phyloP scores from a whole-genome alignment of 2,113 vertebrate species.

The Dicrurus megarhynchus region DNA sequence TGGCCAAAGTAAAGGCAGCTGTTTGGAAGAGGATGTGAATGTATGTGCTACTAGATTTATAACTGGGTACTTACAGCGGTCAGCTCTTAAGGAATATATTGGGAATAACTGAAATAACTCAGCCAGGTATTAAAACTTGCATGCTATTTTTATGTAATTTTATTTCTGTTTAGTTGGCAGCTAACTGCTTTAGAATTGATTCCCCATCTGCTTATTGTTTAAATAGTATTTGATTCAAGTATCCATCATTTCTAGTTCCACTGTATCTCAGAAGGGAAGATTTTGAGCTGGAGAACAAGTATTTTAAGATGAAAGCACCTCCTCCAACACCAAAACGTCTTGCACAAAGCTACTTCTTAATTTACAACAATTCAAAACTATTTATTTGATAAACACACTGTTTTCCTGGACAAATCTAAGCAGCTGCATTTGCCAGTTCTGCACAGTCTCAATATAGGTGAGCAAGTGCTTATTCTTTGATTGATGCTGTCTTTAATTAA shows the following conservation, averaged over 20 bases:
- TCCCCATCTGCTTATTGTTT: not conserved
- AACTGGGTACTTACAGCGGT: not conserved
- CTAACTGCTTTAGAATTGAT: not conserved
- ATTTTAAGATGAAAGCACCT: not conserved
- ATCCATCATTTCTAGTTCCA: not conserved
- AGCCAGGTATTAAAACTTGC: not conserved
- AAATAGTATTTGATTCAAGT: not conserved
- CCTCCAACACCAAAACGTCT: not conserved
- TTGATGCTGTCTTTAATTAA: not conserved
- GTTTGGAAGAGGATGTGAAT: not conserved
- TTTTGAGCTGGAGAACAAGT: not conserved
- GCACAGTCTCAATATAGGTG: not conserved
- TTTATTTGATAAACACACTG: not conserved
- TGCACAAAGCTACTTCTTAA: not conserved
- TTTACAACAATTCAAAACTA: not conserved
- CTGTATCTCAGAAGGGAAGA: not conserved
- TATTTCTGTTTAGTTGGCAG: not conserved
- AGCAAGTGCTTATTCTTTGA: not conserved
- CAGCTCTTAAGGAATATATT: not conserved
- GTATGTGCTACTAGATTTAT: not conserved
- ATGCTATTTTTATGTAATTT: not conserved
- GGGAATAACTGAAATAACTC: not conserved
- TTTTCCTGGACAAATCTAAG: not conserved
- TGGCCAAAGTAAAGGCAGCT: not conserved
- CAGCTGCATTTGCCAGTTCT: not conserved